A percentile compares a stretch with the other conserved stretches of the same genome.
These are phyloP conservation scores for Hyposoter didymator DNA, from an alignment of 2,888 invertebrate genomes.

Conservation along the genomic window DNA sequence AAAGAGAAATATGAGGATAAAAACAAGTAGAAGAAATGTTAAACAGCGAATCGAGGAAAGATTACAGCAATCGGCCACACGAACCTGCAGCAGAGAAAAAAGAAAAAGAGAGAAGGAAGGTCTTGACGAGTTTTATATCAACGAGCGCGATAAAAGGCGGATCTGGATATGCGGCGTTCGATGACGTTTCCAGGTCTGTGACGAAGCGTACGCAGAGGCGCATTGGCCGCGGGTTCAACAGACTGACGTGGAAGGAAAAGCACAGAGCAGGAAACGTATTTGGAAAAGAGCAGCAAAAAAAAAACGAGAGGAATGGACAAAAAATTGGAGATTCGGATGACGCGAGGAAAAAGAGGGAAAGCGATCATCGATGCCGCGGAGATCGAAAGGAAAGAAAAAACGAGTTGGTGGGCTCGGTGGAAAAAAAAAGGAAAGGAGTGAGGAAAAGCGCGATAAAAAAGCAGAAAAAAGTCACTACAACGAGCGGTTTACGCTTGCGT, in stretches of 20 bases:
- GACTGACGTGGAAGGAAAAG: slow-evolving; percentile 67
- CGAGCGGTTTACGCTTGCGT: slow-evolving; percentile 19
- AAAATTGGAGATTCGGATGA: slow-evolving; percentile 42
- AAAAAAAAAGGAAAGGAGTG: slow-evolving; percentile 1
- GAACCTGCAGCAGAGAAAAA: background rate
- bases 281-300: slow-evolving; percentile 20
- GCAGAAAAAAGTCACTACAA: background rate
- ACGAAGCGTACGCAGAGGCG: slow-evolving; percentile 1
- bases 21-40: slow-evolving; percentile 18
- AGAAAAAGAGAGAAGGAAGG: background rate
- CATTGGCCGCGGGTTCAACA: slow-evolving; percentile 63
- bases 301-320: background rate
- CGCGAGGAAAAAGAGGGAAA: slow-evolving; percentile 26
- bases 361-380: slow-evolving; percentile 29
- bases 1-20: slow-evolving; percentile 14
- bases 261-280: background rate
- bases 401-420: slow-evolving; percentile 21
- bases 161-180: slow-evolving; percentile 19
- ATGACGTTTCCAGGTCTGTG: background rate
- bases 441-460: background rate
- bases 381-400: slow-evolving; percentile 22
- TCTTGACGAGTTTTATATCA: slow-evolving; percentile 15
- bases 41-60: slow-evolving; percentile 23
- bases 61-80: background rate
- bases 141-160: slow-evolving; percentile 52